phyloP scores from a whole-genome alignment of 2,888 invertebrate genomes.

The Scaptomyza tumidula region DNA sequence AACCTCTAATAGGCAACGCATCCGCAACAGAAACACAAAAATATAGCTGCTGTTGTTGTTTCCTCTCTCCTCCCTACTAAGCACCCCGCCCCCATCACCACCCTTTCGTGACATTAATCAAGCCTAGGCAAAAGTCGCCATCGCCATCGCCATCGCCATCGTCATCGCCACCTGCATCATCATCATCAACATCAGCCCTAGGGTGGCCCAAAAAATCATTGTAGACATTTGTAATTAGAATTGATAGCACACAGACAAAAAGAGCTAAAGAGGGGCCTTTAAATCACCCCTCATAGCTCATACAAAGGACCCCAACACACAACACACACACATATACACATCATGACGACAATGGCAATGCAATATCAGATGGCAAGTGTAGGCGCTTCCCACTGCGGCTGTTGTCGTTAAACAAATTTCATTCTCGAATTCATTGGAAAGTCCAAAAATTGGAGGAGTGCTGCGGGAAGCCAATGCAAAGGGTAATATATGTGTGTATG shows the following conservation, averaged over 20 bases:
- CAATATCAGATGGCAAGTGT: slow-evolving; percentile 7
- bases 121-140: slow-evolving; percentile 56
- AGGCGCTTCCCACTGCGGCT: slow-evolving; percentile 42
- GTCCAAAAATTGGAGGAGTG: not conserved
- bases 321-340: slow-evolving; percentile 1
- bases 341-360: slow-evolving; percentile 47
- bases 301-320: slow-evolving; percentile 10
- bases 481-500: not conserved
- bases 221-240: slow-evolving; percentile 85
- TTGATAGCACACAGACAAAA: slow-evolving; percentile 68
- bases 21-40: slow-evolving; percentile 48
- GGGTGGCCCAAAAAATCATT: slow-evolving; percentile 81
- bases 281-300: not conserved
- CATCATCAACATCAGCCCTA: slow-evolving; percentile 24
- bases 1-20: slow-evolving; percentile 73
- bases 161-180: slow-evolving; percentile 37
- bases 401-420: slow-evolving; percentile 77
- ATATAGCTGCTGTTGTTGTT: slow-evolving; percentile 6
- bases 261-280: slow-evolving; percentile 2
- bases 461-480: not conserved
- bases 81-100: too few relatives aligned
- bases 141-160: slow-evolving; percentile 41
- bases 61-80: too few relatives aligned
- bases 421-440: slow-evolving; percentile 42
- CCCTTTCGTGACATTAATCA: slow-evolving; percentile 72